Evolutionary conservation across 2,113 vertebrate species (phyloP), one percentile per base, ranked within the genome.

Genomic region (Hemichromis elongatus): DNA sequence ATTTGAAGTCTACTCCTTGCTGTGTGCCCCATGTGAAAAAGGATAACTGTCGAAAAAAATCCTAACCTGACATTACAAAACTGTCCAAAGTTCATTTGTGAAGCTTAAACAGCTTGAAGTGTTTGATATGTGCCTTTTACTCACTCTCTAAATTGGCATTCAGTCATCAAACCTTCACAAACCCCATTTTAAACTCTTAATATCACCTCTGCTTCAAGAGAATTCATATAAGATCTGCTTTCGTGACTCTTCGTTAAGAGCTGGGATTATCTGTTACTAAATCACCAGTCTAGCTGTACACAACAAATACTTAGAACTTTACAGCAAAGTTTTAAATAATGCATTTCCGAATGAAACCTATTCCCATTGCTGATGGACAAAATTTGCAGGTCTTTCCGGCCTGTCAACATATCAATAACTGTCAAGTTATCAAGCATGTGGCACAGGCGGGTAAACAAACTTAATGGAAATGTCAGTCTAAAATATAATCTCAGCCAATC

Each of bases 321-420:
- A 12, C 75, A 45, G n/a, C 77, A 56, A 28, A 77, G 45, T n/a
- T 77, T 52, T 52, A 75, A 75, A 28, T 75, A 52, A 75, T 52
- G 47, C 5, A 79, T 11, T 35, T 79, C 3, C 18, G 28, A 77
- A 80, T 83, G 8, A 89, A 26, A 7, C 21, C 26, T 9, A 30
- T 80, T 84, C 73, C 52, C 10, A 56, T 55, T 78, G 28, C 80
- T 86, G 83, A 85, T 75, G 56, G 50, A 59, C 80, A 79, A 47
- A 54, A 81, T 68, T 7, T 86, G 28, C 33, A 70, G 75, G 42
- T 87, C 68, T 86, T 68, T 82, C 61, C 80, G 57, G 54, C 56
- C 66, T 81, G 86, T 89, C 90, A 89, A 78, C 91, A 84, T 86
- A 85, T 93, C 87, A 88, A 89, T 85, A 92, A 83, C 86, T 90